phyloP scores from a whole-genome alignment of 2,113 vertebrate genomes.

The Spermophilus dauricus region DNA sequence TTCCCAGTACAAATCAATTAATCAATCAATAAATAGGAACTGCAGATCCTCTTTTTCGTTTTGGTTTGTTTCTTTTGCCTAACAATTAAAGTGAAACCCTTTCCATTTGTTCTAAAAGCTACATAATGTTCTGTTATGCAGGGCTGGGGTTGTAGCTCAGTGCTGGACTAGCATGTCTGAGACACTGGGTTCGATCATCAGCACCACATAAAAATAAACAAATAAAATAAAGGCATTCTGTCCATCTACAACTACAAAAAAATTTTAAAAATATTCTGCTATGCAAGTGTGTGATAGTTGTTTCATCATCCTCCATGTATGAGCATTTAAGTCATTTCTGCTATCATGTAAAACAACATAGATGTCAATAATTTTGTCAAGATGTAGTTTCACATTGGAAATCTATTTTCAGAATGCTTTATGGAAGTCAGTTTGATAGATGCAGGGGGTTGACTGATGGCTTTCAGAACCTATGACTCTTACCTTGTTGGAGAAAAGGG shows the following conservation, averaged over 20 bases:
- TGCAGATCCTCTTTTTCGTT: background rate
- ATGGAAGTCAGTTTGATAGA: background rate
- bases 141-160: too few relatives aligned
- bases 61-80: background rate
- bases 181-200: too few relatives aligned
- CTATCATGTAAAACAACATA: background rate
- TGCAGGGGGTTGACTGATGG: too few relatives aligned
- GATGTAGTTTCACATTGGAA: background rate
- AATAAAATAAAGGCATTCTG: too few relatives aligned
- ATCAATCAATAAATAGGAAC: background rate
- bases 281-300: background rate
- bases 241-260: too few relatives aligned
- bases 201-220: too few relatives aligned
- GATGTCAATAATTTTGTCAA: background rate
- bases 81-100: background rate
- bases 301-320: background rate
- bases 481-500: background rate
- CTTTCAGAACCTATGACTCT: background rate
- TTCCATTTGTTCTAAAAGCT: background rate
- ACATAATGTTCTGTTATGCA: background rate
- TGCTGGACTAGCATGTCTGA: too few relatives aligned
- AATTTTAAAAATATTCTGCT: background rate
- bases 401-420: background rate
- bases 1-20: too few relatives aligned
- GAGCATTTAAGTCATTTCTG: background rate